Percentiles rank a stretch among this genome's conserved stretches.
Conservation (phyloP, 2,797 vertebrate genomes). For the Pangasius djambal region DNA sequence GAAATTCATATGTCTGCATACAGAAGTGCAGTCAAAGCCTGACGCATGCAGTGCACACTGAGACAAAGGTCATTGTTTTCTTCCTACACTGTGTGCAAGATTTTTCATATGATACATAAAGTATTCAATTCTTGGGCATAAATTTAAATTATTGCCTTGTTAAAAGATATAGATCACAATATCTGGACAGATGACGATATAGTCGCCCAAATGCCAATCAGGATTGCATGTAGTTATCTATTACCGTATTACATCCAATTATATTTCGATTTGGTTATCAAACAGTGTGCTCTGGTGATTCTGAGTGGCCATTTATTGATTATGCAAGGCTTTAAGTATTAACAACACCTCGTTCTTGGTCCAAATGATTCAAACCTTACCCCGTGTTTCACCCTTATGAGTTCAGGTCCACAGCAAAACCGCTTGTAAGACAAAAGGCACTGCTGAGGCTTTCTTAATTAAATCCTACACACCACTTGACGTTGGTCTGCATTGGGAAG, state of each 20-base stretch:
- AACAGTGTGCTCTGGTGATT: background rate
- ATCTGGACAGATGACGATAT: background rate
- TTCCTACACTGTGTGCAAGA: background rate
- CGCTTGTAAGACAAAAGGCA: conserved; percentile 24
- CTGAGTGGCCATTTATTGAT: conserved; percentile 2
- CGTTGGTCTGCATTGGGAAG: background rate
- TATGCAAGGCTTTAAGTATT: conserved; percentile 23
- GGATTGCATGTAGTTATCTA: background rate
- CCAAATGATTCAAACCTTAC: conserved; percentile 11
- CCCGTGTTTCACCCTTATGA: background rate
- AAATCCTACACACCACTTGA: conserved; percentile 35
- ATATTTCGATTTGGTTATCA: conserved; percentile 12
- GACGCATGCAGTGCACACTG: background rate
- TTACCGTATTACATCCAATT: background rate
- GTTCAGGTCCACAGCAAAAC: conserved; percentile 5
- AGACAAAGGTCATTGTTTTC: conserved; percentile 35
- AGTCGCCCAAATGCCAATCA: background rate
- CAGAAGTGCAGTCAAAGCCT: background rate
- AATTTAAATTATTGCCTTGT: background rate
- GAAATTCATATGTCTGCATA: conserved; percentile 8
- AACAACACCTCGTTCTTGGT: background rate
- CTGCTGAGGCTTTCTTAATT: conserved; percentile 23
- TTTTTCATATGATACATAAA: background rate
- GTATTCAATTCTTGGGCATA: background rate
- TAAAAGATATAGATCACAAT: background rate